Base-by-base conservation (phyloP, 2,888 invertebrate genomes). In the Gerris lacustris region DNA sequence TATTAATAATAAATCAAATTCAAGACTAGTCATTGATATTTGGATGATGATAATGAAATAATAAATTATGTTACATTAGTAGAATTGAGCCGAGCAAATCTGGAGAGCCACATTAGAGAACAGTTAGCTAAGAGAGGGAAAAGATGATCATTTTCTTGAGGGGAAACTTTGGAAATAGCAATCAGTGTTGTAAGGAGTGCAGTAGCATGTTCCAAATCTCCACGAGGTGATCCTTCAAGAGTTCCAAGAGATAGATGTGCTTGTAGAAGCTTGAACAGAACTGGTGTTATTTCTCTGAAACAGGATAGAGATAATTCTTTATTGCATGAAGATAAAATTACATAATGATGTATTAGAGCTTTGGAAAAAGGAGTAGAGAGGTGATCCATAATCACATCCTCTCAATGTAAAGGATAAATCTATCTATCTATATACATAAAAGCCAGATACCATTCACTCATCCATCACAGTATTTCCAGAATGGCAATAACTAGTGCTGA, bases 201-300 rank as follows among this genome's bases (percentile, higher is more conserved):
- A 63, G 86, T 81, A 44, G 84, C 83, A 79, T 87, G 86, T 44
- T 84, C 84, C 75, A 84, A 84, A 68, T 85, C 82, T 67, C 84
- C 79, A 69, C 83, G 80, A 0, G 85, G 83, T 44, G 82, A 81
- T 18, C 80, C 75, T 75, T 80, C 80, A 17, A 86, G 77, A 78
- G 84, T 81, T 44, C 87, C 86, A 5, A 83, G 83, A 73, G 84
- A 82, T 1, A 84, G 82, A 79, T 87, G 87, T 76, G 84, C 85
- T 75, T 85, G 82, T 47, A 88, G 77, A 69, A 84, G 80, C 73
- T 82, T 83, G 68, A 85, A 78, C 67, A 89, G 78, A 62, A 86
- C 79, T 11, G 87, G 85, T 74, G 82, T 83, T n/a, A 86, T 74
- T 44, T 80, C 78, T 62, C 83, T 83, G 77, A 72, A 78, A 78